Conservation (phyloP, 2,797 vertebrate genomes). For the Eutrigla gurnardus region DNA sequence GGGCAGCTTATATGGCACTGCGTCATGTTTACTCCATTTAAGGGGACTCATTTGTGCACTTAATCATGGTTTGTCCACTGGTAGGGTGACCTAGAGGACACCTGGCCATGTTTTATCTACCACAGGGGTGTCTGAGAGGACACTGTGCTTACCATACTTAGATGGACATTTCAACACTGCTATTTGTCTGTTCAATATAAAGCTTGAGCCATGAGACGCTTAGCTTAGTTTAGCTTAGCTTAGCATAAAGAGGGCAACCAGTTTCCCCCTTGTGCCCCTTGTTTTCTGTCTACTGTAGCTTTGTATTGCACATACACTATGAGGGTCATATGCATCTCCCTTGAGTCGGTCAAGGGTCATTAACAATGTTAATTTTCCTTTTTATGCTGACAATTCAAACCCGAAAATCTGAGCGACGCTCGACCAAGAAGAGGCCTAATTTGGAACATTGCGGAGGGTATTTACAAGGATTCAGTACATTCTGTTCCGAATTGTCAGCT, state of each 20-base stretch:
- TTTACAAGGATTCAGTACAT: not conserved
- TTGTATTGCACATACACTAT: not conserved
- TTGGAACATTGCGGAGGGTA: not conserved
- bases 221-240: not conserved
- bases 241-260: no score
- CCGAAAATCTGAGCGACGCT: not conserved
- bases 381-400: not conserved
- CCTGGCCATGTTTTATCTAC: no score
- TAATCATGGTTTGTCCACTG: no score
- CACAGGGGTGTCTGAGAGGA: no score
- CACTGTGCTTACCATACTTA: not conserved
- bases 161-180: not conserved
- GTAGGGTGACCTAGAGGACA: no score
- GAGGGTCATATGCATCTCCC: not conserved
- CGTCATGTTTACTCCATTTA: no score
- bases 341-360: not conserved
- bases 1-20: no score
- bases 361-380: not conserved
- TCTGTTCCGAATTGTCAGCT: slow-evolving; percentile 13
- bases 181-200: not conserved
- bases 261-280: no score
- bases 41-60: no score
- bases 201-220: not conserved
- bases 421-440: not conserved
- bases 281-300: not conserved